Percentiles rank a stretch among this genome's conserved stretches.
phyloP scores from a whole-genome alignment of 2,797 vertebrate genomes.

The Taenioides sp. region DNA sequence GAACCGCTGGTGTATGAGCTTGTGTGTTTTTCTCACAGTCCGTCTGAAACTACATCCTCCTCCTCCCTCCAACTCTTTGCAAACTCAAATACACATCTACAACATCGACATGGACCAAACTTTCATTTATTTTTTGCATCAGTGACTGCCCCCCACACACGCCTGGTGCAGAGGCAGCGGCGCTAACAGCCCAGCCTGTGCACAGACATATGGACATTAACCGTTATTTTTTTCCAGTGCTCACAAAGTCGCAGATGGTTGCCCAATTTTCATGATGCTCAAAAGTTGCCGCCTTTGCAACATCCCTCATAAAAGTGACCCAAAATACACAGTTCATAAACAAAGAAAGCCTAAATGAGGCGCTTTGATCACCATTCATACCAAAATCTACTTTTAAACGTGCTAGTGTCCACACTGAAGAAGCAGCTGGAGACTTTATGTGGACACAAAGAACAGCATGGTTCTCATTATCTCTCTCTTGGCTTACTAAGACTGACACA shows the following conservation, averaged over 20 bases:
- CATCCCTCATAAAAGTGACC: conserved; percentile 63
- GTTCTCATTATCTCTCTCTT: conserved; percentile 14
- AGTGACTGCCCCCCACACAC: conserved; percentile 8
- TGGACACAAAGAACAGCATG: conserved; percentile 17
- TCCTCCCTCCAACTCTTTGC: background rate
- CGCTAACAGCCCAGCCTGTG: conserved; percentile 27
- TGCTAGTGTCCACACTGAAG: conserved; percentile 32
- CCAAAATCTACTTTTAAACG: conserved; percentile 58
- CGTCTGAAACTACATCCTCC: conserved; percentile 33
- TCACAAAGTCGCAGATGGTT: conserved; percentile 68
- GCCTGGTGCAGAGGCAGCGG: background rate
- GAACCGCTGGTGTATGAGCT: conserved; percentile 80
- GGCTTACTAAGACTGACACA: conserved; percentile 11
- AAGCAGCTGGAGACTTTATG: conserved; percentile 68
- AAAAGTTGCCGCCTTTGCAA: conserved; percentile 54
- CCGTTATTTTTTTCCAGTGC: conserved; percentile 58
- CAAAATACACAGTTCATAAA: conserved; percentile 54
- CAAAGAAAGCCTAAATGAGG: conserved; percentile 46
- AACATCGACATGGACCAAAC: conserved; percentile 22
- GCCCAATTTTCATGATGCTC: conserved; percentile 49
- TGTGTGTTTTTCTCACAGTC: conserved; percentile 90
- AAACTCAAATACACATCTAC: conserved; percentile 6
- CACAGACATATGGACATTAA: conserved; percentile 73
- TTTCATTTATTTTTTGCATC: conserved; percentile 6
- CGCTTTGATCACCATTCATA: conserved; percentile 53